Conservation (phyloP, 2,113 vertebrate species). For the Psittacara wagleri region DNA sequence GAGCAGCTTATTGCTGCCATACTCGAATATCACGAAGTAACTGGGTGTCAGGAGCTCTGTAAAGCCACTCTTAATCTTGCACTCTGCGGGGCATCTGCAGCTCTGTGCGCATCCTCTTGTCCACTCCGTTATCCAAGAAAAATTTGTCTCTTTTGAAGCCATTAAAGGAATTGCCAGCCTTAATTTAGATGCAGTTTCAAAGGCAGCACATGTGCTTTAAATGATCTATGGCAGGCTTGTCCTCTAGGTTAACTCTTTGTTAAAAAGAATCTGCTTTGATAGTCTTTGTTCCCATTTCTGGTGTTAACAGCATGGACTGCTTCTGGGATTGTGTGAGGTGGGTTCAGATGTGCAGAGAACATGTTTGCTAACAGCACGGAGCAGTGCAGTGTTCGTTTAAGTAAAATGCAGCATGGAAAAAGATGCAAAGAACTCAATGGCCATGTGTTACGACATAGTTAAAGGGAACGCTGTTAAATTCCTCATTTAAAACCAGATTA, state of each 20-base stretch:
- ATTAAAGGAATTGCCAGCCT: constrained; percentile 9
- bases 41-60: neutral
- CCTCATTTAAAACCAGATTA: neutral
- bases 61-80: neutral
- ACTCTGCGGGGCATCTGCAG: constrained; percentile 20
- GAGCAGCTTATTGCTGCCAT: neutral
- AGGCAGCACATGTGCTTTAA: constrained; percentile 1
- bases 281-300: neutral
- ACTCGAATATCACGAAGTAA: neutral
- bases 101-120: neutral
- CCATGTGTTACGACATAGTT: neutral
- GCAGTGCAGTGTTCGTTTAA: neutral
- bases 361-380: neutral
- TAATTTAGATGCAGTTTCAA: constrained; percentile 51
- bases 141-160: constrained; percentile 25
- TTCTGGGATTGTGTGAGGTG: neutral
- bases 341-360: neutral
- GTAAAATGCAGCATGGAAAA: neutral
- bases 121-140: neutral
- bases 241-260: constrained; percentile 41
- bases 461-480: neutral
- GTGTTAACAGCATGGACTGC: neutral
- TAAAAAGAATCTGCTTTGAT: neutral
- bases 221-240: neutral
- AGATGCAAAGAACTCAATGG: neutral